A percentile compares a stretch with the other conserved stretches of the same genome.
phyloP scores from a whole-genome alignment of 2,797 vertebrate species.

The Propithecus perrieri region DNA sequence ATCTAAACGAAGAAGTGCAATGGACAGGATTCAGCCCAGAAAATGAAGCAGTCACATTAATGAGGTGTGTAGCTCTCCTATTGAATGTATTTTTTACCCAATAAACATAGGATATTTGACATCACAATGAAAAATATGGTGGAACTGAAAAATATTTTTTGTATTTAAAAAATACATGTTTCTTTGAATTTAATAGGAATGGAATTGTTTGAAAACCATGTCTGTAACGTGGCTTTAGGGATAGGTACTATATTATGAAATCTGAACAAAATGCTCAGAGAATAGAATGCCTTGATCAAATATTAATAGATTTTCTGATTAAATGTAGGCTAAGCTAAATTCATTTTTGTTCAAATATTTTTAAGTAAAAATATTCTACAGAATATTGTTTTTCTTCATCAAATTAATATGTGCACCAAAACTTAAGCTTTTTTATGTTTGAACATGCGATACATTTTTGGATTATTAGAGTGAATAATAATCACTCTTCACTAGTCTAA shows the following conservation, averaged over 20 bases:
- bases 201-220: neutral
- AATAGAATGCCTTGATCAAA: neutral
- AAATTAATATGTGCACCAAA: neutral
- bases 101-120: neutral
- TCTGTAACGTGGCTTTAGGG: neutral
- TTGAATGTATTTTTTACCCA: neutral
- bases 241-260: neutral
- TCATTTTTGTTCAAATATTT: constrained; percentile 18
- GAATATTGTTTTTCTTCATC: neutral
- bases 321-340: constrained; percentile 4
- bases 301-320: constrained; percentile 9
- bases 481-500: neutral
- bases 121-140: neutral
- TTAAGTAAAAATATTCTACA: neutral
- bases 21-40: neutral
- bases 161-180: neutral
- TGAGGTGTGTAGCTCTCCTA: neutral
- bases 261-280: neutral
- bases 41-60: neutral
- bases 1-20: neutral
- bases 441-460: neutral
- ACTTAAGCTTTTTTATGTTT: neutral
- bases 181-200: constrained; percentile 4
- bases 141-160: constrained; percentile 14
- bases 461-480: neutral